Evolutionary conservation across 2,113 vertebrate genomes (phyloP), one percentile per base, ranked within the genome.

Genomic region (Nerophis ophidion): DNA sequence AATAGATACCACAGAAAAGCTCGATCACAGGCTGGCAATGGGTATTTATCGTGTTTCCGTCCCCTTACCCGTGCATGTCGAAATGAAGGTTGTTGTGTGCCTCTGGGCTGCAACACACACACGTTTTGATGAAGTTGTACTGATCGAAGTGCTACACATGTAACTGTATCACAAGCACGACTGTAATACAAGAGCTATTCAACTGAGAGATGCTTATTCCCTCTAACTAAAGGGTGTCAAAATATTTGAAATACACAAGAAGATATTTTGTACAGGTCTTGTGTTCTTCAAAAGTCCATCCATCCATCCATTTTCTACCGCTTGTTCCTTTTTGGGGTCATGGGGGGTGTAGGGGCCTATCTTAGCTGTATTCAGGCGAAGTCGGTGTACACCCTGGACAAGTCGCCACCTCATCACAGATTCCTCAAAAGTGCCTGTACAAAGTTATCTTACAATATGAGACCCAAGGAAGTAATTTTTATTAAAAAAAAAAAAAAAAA

Each of bases 11-110:
- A 66, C 65, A 60, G 47, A 72, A 79, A 81, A 53, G 62, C 63
- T 48, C 48, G 48, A 79, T 72, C 76, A 78, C 72, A 84, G 47
- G 33, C 52, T 66, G 44, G 57, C 16, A 58, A 57, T 65, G 44
- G 60, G n/a, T 70, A 26, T 68, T 64, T 72, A 55, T 63, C 14
- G 33, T 14, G 61, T 52, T 42, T 74, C 60, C 58, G 68, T 14
- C 8, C 11, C 6, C 12, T 14, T 48, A 71, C 50, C 65, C 65
- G 19, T 8, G 57, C 4, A 60, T 46, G 56, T 53, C 45, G 50
- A 72, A 62, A 69, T 61, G 26, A 61, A 63, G 45, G 55, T 58
- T 50, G 54, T 68, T 67, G 42, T 63, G 1, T 50, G 52, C 35
- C 36, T 66, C 19, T 45, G 48, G 35, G 58, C 47, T 66, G 13